Evolutionary conservation across 2,797 vertebrate genomes (phyloP).

Genomic region (Silurus lanzhouensis): DNA sequence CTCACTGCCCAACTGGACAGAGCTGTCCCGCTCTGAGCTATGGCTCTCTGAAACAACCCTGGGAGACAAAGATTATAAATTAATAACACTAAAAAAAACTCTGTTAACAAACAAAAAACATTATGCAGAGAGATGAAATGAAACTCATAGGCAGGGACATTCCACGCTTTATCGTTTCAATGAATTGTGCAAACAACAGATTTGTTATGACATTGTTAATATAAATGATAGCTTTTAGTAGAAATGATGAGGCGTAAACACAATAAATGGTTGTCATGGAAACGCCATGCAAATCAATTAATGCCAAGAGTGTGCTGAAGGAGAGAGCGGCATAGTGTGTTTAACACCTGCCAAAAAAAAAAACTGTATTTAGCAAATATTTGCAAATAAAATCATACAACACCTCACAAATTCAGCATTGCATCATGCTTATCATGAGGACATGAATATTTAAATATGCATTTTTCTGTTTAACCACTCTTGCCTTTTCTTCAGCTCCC

Average conservation of each 20-base stretch:
- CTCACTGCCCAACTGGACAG: conserved; percentile 99
- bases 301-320: neutral
- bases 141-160: conserved; percentile 8
- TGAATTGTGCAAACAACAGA: neutral
- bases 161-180: conserved; percentile 2
- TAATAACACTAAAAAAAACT: neutral
- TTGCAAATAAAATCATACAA: neutral
- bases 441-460: neutral
- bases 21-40: conserved; percentile 96
- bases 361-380: neutral
- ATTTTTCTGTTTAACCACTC: neutral
- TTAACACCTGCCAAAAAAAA: neutral
- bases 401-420: neutral
- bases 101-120: neutral
- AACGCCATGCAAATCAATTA: conserved; percentile 43
- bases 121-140: neutral
- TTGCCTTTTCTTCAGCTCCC: neutral
- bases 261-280: conserved; percentile 30
- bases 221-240: conserved; percentile 20
- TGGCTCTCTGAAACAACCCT: conserved; percentile 98
- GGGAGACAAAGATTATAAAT: conserved; percentile 29
- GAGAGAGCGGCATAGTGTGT: neutral
- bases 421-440: neutral
- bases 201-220: conserved; percentile 25
- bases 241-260: conserved; percentile 3